Percentiles rank a stretch among this genome's conserved stretches.
These are phyloP conservation scores for Tamias sibiricus DNA, from an alignment of 2,113 vertebrate genomes.

Conservation along the genomic window DNA sequence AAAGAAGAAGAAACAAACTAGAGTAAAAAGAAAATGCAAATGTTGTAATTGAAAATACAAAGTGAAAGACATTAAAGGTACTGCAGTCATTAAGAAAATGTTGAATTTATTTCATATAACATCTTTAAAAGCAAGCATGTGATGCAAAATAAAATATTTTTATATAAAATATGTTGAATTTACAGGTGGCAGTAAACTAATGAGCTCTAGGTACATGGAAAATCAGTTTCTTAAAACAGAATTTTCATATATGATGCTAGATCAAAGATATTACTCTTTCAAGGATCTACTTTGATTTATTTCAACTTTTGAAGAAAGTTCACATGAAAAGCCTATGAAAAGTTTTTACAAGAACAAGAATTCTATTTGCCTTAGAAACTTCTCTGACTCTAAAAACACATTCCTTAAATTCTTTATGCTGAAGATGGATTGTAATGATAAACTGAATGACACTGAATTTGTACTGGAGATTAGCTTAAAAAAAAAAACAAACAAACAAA, in stretches of 20 bases:
- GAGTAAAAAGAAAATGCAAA: background rate
- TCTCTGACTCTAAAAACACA: background rate
- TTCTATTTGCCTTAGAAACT: slow-evolving; percentile 1
- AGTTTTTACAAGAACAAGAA: background rate
- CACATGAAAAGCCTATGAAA: background rate
- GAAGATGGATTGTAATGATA: background rate
- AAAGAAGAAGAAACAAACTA: background rate
- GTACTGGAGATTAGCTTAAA: slow-evolving; percentile 4
- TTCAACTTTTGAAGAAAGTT: slow-evolving; percentile 45
- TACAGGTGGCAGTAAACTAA: background rate
- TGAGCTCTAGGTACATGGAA: background rate
- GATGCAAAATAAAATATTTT: background rate
- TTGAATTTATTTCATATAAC: background rate
- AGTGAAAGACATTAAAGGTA: background rate
- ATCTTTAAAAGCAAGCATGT: background rate
- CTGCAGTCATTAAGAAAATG: background rate
- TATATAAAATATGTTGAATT: background rate
- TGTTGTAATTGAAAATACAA: background rate
- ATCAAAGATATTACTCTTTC: background rate
- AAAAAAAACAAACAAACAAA: no score
- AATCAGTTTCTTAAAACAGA: background rate
- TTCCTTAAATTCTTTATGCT: background rate
- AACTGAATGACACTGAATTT: slow-evolving; percentile 8
- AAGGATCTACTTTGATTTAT: background rate
- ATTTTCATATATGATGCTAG: background rate